phyloP scores from a whole-genome alignment of 2,113 vertebrate species.

The Amia ocellicauda region DNA sequence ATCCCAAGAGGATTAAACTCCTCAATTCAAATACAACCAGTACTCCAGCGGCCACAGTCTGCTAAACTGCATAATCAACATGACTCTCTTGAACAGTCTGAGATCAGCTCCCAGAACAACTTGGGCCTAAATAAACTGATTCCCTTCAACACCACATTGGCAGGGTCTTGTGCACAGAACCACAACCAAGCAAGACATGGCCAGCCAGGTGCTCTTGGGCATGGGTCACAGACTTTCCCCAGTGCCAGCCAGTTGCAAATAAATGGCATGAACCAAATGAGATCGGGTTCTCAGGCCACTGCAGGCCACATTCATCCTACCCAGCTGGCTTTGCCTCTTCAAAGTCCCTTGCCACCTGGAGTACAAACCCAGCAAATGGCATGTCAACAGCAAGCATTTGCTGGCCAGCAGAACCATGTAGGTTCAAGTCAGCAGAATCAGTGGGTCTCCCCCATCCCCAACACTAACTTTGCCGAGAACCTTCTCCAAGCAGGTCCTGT shows the following conservation, averaged over 20 bases:
- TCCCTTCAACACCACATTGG: slow-evolving; percentile 31
- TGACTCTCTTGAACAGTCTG: slow-evolving; percentile 25
- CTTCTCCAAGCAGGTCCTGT: slow-evolving; percentile 20
- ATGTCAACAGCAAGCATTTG: slow-evolving; percentile 27
- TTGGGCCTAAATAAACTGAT: not conserved
- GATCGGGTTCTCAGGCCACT: slow-evolving; percentile 2
- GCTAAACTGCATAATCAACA: slow-evolving; percentile 36
- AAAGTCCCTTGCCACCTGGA: slow-evolving; percentile 10
- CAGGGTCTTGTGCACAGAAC: slow-evolving; percentile 18
- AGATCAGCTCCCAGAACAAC: slow-evolving; percentile 29
- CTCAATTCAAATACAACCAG: slow-evolving; percentile 11
- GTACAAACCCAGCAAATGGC: slow-evolving; percentile 12
- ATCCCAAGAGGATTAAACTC: not conserved
- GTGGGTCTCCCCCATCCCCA: slow-evolving; percentile 33
- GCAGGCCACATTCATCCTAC: slow-evolving; percentile 22
- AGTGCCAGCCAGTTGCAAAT: not conserved
- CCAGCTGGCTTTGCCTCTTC: slow-evolving; percentile 26
- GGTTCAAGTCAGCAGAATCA: slow-evolving; percentile 30
- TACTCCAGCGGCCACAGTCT: slow-evolving; percentile 30
- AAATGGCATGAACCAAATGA: slow-evolving; percentile 15
- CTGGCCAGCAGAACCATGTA: slow-evolving; percentile 4
- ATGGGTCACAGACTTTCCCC: slow-evolving; percentile 6
- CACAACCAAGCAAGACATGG: slow-evolving; percentile 29
- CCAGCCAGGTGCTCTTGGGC: slow-evolving; percentile 7
- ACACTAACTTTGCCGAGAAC: slow-evolving; percentile 20